A percentile compares a stretch with the other conserved stretches of the same genome.
Evolutionary conservation across 2,797 vertebrate genomes (phyloP).

Genomic region (Rhynchotus rufescens): DNA sequence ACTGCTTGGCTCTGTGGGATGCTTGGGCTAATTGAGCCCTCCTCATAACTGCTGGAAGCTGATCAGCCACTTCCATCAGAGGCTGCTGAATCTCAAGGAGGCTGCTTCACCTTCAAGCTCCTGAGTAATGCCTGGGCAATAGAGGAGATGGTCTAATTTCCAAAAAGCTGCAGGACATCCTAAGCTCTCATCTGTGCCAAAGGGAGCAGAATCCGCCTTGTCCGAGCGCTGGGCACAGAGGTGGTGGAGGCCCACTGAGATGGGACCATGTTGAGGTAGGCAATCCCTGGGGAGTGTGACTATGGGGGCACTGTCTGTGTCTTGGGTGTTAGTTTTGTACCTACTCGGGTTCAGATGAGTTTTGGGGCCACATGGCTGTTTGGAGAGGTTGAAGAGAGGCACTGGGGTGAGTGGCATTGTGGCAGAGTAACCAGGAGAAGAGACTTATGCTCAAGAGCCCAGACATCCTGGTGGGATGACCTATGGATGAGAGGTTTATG

Average conservation of each 20-base stretch:
- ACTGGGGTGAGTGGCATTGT: background rate
- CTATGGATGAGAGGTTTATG: background rate
- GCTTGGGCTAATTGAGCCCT: background rate
- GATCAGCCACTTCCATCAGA: rapidly evolving
- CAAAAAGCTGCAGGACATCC: background rate
- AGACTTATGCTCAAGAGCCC: rapidly evolving
- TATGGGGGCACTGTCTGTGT: rapidly evolving
- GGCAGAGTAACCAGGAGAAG: background rate
- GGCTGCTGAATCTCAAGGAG: background rate
- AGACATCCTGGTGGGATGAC: background rate
- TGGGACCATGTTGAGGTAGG: background rate
- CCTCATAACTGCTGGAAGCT: background rate
- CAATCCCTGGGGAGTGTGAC: background rate
- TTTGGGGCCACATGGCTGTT: background rate
- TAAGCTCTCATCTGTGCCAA: background rate
- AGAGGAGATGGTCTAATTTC: conserved; percentile 1
- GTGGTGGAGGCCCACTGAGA: background rate
- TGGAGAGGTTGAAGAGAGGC: background rate
- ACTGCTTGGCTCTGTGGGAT: background rate
- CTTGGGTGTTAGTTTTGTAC: background rate
- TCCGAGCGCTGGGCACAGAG: background rate
- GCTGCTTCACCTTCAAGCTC: conserved; percentile 14
- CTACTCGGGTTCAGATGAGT: background rate
- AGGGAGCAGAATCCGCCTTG: background rate
- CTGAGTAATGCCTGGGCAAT: background rate